Evolutionary conservation across 2,113 vertebrate species (phyloP).

Genomic region (Silurus asotus): DNA sequence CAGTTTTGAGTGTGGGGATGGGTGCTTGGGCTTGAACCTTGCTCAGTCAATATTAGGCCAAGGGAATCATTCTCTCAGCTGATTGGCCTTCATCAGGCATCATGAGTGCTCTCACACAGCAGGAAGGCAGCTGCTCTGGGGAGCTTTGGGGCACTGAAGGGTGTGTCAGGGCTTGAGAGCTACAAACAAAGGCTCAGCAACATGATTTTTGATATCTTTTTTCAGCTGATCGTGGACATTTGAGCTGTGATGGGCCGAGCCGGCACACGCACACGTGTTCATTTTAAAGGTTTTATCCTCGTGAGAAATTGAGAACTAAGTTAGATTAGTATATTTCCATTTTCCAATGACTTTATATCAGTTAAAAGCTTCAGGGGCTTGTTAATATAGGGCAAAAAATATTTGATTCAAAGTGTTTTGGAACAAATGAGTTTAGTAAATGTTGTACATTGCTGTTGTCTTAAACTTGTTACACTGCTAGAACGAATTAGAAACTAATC

Average conservation of each 20-base stretch:
- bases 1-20: neutral
- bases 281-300: neutral
- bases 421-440: neutral
- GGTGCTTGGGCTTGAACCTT: constrained; percentile 47
- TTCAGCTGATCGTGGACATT: neutral
- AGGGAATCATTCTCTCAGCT: constrained; percentile 26
- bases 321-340: neutral
- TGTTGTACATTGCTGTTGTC: neutral
- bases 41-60: constrained; percentile 43
- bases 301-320: neutral
- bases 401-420: neutral
- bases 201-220: neutral
- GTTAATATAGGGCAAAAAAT: neutral
- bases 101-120: constrained; percentile 52
- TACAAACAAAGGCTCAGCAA: constrained; percentile 68
- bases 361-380: neutral
- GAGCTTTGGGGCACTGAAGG: constrained; percentile 58
- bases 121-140: constrained; percentile 44
- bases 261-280: neutral
- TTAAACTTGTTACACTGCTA: neutral
- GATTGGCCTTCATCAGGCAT: constrained; percentile 57
- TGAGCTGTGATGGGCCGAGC: neutral
- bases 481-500: neutral
- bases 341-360: neutral
- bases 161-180: constrained; percentile 70